Evolutionary conservation across 30 jellyfish, hydroid and myxozoan species (phyloP), one percentile per base, ranked within the genome.

Genomic region (Aurelia sp.): DNA sequence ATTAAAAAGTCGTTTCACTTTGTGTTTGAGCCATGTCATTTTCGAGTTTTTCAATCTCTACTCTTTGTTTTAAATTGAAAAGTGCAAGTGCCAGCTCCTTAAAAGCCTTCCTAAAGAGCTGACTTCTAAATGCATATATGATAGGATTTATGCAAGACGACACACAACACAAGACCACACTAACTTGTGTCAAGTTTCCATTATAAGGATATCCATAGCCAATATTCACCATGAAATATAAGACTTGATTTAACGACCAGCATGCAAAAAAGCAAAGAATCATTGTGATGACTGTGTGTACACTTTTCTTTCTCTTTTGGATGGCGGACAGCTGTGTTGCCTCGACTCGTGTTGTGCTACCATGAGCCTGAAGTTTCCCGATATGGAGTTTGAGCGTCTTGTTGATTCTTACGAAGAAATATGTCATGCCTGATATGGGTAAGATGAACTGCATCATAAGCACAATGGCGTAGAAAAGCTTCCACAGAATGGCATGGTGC

Each of bases 71-170:
- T 5, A 16, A 44, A 44, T 0, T 16, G 16, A 8, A 9, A 44
- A 8, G 8, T 44, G 55, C 15, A 44, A 44, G 55, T 44, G 55
- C 55, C 13, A 44, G 55, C 55, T 44, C 55, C 55, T 5, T 51
- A 37, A 58, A 83, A 3, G 81, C 92, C 4, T n/a, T 31, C 17
- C 92, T 59, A 41, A 83, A 83, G 12, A 51, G 79, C 61, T 83
- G 60, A 66, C 86, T 73, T 11, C 92, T 55, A 22, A 16, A 83
- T 40, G 80, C 92, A 51, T 83, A 83, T 20, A 83, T 83, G 12
- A 83, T 19, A 16, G 92, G 92, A 67, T 83, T 83, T 19, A 83
- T 62, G 52, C 92, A 69, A 21, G 92, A 83, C 9, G 92, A 70
- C 0, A 83, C 48, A 33, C 72, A 83, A 57, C 92, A 83, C 55